Conservation (phyloP, 2,888 invertebrate species). For the Drepanosiphum platanoidis region DNA sequence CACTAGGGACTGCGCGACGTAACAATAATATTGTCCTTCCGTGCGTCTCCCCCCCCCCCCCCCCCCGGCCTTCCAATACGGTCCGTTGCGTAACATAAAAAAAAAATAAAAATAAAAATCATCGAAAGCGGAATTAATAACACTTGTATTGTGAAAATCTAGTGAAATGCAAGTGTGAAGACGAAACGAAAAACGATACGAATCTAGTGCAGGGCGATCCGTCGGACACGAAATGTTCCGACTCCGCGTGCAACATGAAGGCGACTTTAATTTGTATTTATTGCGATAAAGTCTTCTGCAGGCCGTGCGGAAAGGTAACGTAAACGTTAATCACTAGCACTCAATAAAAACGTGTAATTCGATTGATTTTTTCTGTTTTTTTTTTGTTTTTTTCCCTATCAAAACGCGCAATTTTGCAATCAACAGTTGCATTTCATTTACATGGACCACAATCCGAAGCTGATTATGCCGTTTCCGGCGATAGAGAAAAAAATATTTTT, state of each 20-base stretch:
- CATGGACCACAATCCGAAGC: not conserved
- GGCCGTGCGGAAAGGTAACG: not conserved
- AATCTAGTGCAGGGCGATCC: not conserved
- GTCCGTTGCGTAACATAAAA: too few relatives aligned
- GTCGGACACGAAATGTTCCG: not conserved
- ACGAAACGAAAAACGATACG: not conserved
- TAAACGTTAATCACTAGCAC: not conserved
- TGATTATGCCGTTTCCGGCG: not conserved
- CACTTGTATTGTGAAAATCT: too few relatives aligned
- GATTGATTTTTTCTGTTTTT: not conserved
- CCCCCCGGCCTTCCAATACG: too few relatives aligned
- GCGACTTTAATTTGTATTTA: not conserved
- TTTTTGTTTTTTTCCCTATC: not conserved
- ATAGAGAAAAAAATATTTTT: not conserved
- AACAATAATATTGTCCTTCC: too few relatives aligned
- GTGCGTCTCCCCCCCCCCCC: too few relatives aligned
- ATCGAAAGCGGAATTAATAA: too few relatives aligned
- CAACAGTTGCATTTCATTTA: not conserved
- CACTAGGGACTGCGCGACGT: too few relatives aligned
- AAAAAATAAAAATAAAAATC: too few relatives aligned
- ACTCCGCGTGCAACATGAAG: not conserved
- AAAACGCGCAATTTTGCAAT: not conserved
- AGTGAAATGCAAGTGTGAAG: not conserved
- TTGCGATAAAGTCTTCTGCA: not conserved
- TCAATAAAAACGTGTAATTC: too few relatives aligned